Evolutionary conservation across 2,113 vertebrate species (phyloP).

Genomic region (Eretmochelys imbricata): DNA sequence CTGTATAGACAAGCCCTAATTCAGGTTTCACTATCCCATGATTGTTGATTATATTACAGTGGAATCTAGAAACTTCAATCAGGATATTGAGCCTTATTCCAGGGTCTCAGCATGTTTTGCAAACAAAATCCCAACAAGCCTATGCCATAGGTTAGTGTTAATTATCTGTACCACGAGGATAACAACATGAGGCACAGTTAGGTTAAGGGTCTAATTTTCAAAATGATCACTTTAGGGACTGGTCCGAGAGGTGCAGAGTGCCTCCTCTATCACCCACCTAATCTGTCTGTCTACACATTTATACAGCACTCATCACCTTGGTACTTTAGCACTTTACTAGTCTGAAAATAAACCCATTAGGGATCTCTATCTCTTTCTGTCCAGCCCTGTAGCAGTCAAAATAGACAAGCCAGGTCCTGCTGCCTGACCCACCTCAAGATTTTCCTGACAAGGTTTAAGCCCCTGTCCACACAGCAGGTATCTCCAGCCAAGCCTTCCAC

Average conservation of each 20-base stretch:
- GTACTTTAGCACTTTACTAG: not conserved
- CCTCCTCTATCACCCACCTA: not conserved
- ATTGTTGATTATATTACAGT: constrained; percentile 32
- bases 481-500: not conserved
- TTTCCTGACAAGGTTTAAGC: not conserved
- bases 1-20: not conserved
- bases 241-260: not conserved
- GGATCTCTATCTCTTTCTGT: not conserved
- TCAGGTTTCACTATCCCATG: constrained; percentile 20
- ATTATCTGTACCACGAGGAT: too few species aligned
- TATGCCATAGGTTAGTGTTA: not conserved
- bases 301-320: not conserved
- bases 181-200: not conserved
- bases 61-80: not conserved
- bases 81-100: constrained; percentile 8
- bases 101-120: not conserved
- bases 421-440: not conserved
- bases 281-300: not conserved
- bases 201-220: not conserved
- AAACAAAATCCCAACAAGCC: not conserved
- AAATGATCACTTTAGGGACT: too few species aligned
- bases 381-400: not conserved
- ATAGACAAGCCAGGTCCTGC: not conserved
- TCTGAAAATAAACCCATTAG: not conserved
- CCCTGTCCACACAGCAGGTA: not conserved